Evolutionary conservation across 2,888 invertebrate species (phyloP), one percentile per base, ranked within the genome.

Genomic region (Drosophila picticornis): DNA sequence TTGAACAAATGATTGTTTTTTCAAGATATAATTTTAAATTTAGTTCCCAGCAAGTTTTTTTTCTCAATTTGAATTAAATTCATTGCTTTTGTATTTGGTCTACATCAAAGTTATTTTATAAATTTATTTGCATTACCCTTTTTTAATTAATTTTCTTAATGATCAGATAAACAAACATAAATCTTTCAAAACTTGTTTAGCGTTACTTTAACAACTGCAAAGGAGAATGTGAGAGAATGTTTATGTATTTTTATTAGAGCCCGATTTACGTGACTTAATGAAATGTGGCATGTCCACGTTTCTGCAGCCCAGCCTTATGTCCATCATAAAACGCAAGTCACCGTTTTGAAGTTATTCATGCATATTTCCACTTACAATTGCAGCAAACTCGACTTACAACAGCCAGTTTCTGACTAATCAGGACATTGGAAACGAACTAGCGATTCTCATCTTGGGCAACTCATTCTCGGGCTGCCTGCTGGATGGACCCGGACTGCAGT

Each of bases 401-500:
- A 95, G 95, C 52, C 96, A 96, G 90, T 94, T 97, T 83, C 94
- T 97, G 76, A 95, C 95, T 32, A 95, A 96, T 82, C 95, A 96
- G 80, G 96, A 96, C 87, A 94, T 96, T 81, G 95, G 96, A 92
- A 95, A 96, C 82, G 95, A 95, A 83, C 96, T 96, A 77, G 96
- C 96, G 31, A 95, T 96, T 75, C 94, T 97, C 83, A 95, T 96
- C 78, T 95, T 98, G 74, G 97, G 97, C 56, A 96, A 96, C 92
- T 95, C 96, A 83, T 97, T 97, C 94, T 95, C 95, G 89, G 98
- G 97, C 76, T 98, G 98, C 93, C 94, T 98, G 73, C 95, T 96
- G 84, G 97, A 97, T 94, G 97, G 97, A 0, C 97, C 97, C n/a
- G 96, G 97, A 77, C 94, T 98, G 48, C 95, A 96, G 89, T 97